phyloP scores from a whole-genome alignment of 2,113 vertebrate species.

The Neogobius melanostomus region DNA sequence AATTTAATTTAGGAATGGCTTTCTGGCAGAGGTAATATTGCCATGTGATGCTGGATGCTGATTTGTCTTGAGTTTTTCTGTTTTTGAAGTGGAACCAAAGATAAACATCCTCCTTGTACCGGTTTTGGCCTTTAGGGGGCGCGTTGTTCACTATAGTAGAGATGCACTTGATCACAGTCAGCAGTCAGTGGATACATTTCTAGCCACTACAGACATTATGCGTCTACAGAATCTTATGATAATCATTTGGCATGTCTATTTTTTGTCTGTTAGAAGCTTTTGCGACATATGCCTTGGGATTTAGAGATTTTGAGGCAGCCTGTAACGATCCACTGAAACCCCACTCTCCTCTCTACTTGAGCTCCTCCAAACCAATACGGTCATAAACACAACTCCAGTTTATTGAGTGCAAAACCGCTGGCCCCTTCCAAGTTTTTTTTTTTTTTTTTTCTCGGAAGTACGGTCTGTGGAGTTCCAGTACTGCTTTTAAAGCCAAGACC shows the following conservation, averaged over 20 bases:
- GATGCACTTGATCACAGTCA: slow-evolving; percentile 6
- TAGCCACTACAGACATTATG: background rate
- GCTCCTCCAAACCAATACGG: slow-evolving; percentile 62
- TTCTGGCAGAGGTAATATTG: too few species aligned
- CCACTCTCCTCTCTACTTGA: slow-evolving; percentile 35
- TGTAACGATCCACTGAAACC: slow-evolving; percentile 44
- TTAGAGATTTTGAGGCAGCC: slow-evolving; percentile 20
- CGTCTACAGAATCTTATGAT: background rate
- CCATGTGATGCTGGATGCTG: too few species aligned
- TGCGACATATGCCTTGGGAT: slow-evolving; percentile 20
- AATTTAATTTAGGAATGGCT: background rate
- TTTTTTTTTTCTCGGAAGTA: slow-evolving; percentile 33
- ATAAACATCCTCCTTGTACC: slow-evolving; percentile 28
- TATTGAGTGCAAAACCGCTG: slow-evolving; percentile 72
- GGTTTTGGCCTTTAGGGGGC: slow-evolving; percentile 67
- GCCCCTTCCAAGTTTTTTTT: slow-evolving; percentile 51
- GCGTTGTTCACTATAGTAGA: slow-evolving; percentile 57
- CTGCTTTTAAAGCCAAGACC: slow-evolving; percentile 52
- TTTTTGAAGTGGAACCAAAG: too few species aligned
- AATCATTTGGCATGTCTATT: background rate
- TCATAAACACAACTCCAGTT: slow-evolving; percentile 66
- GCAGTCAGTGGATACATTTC: background rate
- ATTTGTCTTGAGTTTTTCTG: too few species aligned
- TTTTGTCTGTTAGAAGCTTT: slow-evolving; percentile 20
- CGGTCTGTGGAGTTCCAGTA: slow-evolving; percentile 50